Percentiles rank a stretch among this genome's conserved stretches.
These are phyloP conservation scores for Mesocricetus auratus DNA, from an alignment of 2,113 vertebrate genomes.

Conservation along the genomic window DNA sequence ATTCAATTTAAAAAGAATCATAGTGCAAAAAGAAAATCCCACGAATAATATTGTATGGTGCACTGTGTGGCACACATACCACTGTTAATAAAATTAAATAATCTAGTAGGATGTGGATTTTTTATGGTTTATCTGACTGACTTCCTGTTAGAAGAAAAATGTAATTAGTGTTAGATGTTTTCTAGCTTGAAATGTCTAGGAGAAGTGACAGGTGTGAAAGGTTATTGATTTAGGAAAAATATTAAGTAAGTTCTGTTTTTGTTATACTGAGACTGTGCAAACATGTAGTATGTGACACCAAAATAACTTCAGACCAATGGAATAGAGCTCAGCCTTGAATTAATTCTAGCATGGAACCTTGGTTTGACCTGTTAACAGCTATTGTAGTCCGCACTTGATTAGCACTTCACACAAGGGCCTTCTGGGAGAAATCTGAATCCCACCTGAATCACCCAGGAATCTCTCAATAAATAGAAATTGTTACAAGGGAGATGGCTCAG, in stretches of 20 bases:
- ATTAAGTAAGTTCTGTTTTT: background rate
- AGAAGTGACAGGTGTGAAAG: background rate
- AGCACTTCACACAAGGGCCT: background rate
- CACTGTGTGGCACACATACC: background rate
- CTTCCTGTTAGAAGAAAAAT: background rate
- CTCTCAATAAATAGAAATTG: background rate
- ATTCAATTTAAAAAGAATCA: background rate
- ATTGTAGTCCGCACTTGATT: background rate
- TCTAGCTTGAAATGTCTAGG: background rate
- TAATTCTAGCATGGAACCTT: background rate
- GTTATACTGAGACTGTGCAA: background rate
- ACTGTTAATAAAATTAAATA: background rate
- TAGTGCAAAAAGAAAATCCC: background rate
- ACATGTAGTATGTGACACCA: background rate
- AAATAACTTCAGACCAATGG: background rate
- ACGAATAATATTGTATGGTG: background rate
- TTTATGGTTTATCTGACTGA: background rate
- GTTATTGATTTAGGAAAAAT: background rate
- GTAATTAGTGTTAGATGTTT: background rate
- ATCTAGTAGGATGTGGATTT: background rate
- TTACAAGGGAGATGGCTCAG: background rate
- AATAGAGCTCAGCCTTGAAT: background rate
- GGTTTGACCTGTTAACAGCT: background rate
- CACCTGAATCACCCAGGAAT: background rate
- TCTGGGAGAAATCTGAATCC: background rate